Base-by-base conservation (phyloP, 2,888 invertebrate genomes). In the Protophormia terraenovae region DNA sequence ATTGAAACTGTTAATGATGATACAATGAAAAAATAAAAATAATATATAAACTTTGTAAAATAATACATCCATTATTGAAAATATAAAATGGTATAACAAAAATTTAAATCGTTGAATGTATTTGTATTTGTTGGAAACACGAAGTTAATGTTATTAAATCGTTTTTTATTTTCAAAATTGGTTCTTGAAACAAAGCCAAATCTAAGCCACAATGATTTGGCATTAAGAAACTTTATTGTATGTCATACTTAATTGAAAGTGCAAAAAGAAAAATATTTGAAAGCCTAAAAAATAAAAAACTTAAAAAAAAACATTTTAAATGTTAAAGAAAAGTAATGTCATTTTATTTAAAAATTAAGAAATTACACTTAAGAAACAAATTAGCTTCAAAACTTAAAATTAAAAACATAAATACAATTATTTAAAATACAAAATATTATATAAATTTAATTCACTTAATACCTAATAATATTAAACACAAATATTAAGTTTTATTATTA, bases 71-170 rank as follows among this genome's bases (percentile, higher is more conserved):
- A 75, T 16, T 19, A 47, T 27, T 27, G 12, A 19, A 53, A 66
- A 66, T 24, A 0, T 29, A 64, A 50, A 53, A 62, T 8, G 6
- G 32, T n/a, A 55, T 4, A 66, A 76, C 50, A 22, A 19, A 27
- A 66, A 66, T n/a, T 27, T 58, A 27, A 41, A 29, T 41, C 29
- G 77, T 77, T 67, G 27, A 50, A 64, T 79, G 71, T 71, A 24
- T 71, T 71, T 79, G 71, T 71, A 24, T 71, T 71, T 71, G 79
- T 79, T 79, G 29, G 12, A 53, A 24, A 35, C 41, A 71, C 50
- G 38, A 71, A 62, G 45, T 79, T 62, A 64, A 55, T 55, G 64
- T 79, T n/a, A n/a, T n/a, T 72, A 72, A 53, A 55, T 14, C 24
- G n/a, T 67, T 29, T 50, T 78, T 66, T 38, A 19, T 58, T 55